Base-by-base conservation (phyloP, 2,888 invertebrate genomes). In the Pelosia muscerda region DNA sequence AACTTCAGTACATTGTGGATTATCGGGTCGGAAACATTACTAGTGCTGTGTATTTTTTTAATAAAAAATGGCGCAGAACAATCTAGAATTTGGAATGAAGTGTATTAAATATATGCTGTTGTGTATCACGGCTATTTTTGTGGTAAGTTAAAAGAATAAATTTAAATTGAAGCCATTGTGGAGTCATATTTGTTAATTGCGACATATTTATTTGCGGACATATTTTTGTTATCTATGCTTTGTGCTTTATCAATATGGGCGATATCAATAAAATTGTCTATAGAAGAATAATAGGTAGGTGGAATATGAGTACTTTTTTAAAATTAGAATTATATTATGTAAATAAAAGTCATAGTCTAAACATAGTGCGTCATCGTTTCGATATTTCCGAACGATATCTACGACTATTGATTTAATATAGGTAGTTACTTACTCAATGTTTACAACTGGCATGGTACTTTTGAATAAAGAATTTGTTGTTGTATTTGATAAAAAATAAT, bases 81-180 rank as follows among this genome's bases (percentile, higher is more conserved):
- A 86, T 79, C 84, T 96, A 69, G 96, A 96, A 87, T 93, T 96
- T 31, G 97, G 97, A 80, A 97, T 97, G 97, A 96, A 94, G 87
- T 96, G 96, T 85, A 96, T 97, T 69, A 97, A 97, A 89, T 97
- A 97, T 84, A 95, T 97, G 93, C 93, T 97, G 76, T 95, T 97
- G 82, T 95, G 96, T 79, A 97, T 97, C 81, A 97, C 97, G 86
- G 95, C 97, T 31, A 96, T 97, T 88, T 97, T 97, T 91, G 96
- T 97, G 93, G 97, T 97, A 88, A 96, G 97, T 96, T 82, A 23
- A 58, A 11, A 63, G 57, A 31, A 62, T 55, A 55, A 57, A 53
- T 58, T 31, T 31, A 28, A 19, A 19, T 56, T 67, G 58, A 0
- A 54, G 5, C 23, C 25, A 4, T 57, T 28, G 42, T 64, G 6